Evolutionary conservation across 2,888 invertebrate species (phyloP), one percentile per base, ranked within the genome.

Genomic region (Muscina levida): DNA sequence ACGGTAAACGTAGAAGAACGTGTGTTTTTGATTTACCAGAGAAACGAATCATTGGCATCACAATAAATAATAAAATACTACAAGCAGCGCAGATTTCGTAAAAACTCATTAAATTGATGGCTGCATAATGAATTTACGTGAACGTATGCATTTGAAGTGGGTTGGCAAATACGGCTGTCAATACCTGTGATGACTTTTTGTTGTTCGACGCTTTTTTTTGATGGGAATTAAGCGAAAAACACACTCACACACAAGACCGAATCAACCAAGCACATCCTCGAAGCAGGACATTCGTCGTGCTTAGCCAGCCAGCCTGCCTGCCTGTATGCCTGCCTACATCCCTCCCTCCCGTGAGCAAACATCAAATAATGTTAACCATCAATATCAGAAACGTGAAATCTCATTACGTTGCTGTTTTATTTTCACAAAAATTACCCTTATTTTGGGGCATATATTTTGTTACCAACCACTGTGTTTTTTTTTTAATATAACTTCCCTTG

Each of bases 101-200:
- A 53, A 53, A 53, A 24, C 24, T 53, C 53, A 53, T 53, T 53
- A 53, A 22, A 22, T 53, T 53, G 10, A 24, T 53, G 24, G 22
- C n/a, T n/a, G 10, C 51, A 51, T 51, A 51, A 4, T 22, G 8
- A 53, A 53, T 24, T 4, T 17, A 4, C 46, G 46, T 46, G 46
- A 46, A 46, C 15, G 53, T 17, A 24, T 53, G 53, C 22, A 22
- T 53, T 53, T 53, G 53, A 53, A 53, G 53, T 53, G 53, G 53
- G 53, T 53, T 22, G 24, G 11, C 22, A 22, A 19, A 53, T 53
- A 24, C 24, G 53, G 10, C 53, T 53, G 53, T 53, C 53, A 53
- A 53, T 53, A 53, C 53, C 53, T 53, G 53, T 53, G 22, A 53
- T 24, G 53, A 53, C 19, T 53, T 53, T 53, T 31, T 31, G 31